Base-by-base conservation (phyloP, 2,797 vertebrate genomes). In the Gymnoscopelus braueri region DNA sequence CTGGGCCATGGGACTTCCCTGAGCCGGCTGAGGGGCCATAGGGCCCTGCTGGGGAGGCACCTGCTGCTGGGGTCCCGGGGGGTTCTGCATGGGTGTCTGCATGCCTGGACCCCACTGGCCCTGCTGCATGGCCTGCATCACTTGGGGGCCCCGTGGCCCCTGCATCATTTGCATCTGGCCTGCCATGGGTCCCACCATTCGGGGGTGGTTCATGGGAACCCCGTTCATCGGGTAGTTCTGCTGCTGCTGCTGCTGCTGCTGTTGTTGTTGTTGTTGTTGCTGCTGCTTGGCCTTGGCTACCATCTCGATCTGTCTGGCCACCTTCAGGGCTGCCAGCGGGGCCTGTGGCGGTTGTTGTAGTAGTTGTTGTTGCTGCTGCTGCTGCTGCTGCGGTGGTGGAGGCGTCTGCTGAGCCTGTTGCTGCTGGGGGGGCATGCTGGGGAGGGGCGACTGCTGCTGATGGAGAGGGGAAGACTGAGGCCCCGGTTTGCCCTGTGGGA, bases 281-380 rank as follows among this genome's bases (percentile, higher is more conserved):
- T 93, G 93, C 60, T 96, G 95, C 83, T 89, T 94, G 0, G 87
- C 91, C 85, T 97, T 96, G 13, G 96, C 96, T 60, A 94, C 96
- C 44, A 96, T 94, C 85, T 99, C 95, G 0, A 99, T 98, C 88
- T 98, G 96, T 78, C 92, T 92, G 1, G 97, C 97, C 0, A 96
- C 96, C 78, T 97, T 96, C 66, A 97, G 94, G 0, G 97, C 97
- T 0, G 95, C 95, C 0, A 95, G 93, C 0, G 96, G 96, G 0
- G 94, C 8, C 39, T 44, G 39, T 44, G 39, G 39, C 3, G 39
- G 39, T 10, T 7, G 39, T 10, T 1, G 93, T 84, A 93, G 94
- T 0, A 94, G 95, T 10, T 92, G 87, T 0, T 92, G 93, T 84
- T 94, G 95, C 0, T 92, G 92, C 47, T 93, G 94, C 0, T 94